Percentiles rank a stretch among this genome's conserved stretches.
These are phyloP conservation scores for Platerodrilus igneus DNA, from an alignment of 2,888 invertebrate species.

Conservation along the genomic window DNA sequence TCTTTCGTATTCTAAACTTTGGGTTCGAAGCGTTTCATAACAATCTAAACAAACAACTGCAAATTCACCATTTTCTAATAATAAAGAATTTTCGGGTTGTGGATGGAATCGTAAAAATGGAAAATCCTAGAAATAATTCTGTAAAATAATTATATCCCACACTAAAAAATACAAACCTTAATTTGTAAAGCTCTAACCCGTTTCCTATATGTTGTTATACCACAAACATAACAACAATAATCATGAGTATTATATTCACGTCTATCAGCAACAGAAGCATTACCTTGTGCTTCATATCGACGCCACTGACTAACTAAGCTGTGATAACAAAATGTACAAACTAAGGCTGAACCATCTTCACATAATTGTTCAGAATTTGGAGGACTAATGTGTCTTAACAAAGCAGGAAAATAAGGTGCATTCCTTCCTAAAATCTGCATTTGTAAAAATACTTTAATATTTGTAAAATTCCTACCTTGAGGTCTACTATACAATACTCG, in stretches of 20 bases:
- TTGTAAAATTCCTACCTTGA: constrained; percentile 44
- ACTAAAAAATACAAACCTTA: constrained; percentile 51
- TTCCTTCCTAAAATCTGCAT: constrained; percentile 47
- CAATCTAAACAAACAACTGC: constrained; percentile 90
- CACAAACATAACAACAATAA: constrained; percentile 90
- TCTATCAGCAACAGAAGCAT: constrained; percentile 58
- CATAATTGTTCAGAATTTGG: constrained; percentile 81
- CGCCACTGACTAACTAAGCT: constrained; percentile 47
- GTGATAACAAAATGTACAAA: constrained; percentile 94
- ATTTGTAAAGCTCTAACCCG: constrained; percentile 80
- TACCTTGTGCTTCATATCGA: constrained; percentile 60
- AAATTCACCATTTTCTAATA: constrained; percentile 84
- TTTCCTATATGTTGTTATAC: constrained; percentile 83
- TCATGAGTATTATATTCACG: constrained; percentile 86
- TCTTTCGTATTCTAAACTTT: constrained; percentile 83
- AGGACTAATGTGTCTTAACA: constrained; percentile 64
- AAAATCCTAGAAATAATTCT: constrained; percentile 65
- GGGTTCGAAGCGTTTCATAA: constrained; percentile 86
- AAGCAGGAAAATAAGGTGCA: constrained; percentile 65
- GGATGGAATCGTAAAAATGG: constrained; percentile 80
- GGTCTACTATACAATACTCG: constrained; percentile 67
- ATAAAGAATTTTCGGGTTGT: constrained; percentile 72
- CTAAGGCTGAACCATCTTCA: constrained; percentile 84
- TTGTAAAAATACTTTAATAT: constrained; percentile 3
- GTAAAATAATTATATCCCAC: neutral